phyloP scores from a whole-genome alignment of 2,113 vertebrate species.

The Egretta garzetta region DNA sequence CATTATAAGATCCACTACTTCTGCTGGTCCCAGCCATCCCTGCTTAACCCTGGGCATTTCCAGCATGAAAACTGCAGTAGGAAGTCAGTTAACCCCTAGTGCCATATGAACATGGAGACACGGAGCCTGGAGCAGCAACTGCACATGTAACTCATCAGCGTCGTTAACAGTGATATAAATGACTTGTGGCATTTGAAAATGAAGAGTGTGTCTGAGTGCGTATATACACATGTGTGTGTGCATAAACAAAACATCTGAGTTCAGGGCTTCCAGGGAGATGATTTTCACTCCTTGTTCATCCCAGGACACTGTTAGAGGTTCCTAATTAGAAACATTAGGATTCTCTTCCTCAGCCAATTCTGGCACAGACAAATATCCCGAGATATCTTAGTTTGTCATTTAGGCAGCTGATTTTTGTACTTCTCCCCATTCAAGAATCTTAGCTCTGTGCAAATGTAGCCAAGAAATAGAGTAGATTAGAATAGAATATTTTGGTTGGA shows the following conservation, averaged over 20 bases:
- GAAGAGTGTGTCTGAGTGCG: background rate
- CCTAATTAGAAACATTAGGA: constrained; percentile 56
- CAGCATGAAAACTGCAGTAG: background rate
- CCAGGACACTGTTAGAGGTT: constrained; percentile 19
- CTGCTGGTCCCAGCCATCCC: background rate
- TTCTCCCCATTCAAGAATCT: background rate
- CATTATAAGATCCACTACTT: background rate
- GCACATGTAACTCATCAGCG: constrained; percentile 23
- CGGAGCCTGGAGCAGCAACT: background rate
- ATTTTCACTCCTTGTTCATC: constrained; percentile 27
- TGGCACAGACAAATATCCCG: background rate
- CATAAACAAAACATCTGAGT: constrained; percentile 13
- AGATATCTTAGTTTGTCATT: background rate
- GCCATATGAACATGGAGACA: background rate
- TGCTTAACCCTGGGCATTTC: background rate
- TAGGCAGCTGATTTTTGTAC: background rate
- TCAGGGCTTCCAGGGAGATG: constrained; percentile 31
- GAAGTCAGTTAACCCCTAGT: constrained; percentile 3
- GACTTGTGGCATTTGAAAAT: constrained; percentile 43
- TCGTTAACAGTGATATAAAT: constrained; percentile 46
- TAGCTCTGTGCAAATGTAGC: background rate
- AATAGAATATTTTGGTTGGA: background rate
- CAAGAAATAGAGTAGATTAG: background rate
- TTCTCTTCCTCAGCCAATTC: background rate
- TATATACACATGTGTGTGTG: background rate